These are phyloP conservation scores for Cheilosia soror DNA, from an alignment of 2,888 invertebrate species.

Conservation along the genomic window DNA sequence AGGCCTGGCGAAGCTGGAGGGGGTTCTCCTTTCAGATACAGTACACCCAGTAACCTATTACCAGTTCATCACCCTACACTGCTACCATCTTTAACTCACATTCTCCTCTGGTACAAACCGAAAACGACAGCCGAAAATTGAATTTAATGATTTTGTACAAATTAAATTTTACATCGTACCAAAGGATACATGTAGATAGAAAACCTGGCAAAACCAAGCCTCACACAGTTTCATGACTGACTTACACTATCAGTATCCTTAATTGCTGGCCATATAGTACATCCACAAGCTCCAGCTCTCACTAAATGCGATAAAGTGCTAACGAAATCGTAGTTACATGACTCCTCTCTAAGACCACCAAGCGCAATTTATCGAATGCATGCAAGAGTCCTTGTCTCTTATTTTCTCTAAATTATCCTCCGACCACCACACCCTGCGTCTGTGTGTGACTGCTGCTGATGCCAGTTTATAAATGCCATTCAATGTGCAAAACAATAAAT, in stretches of 20 bases:
- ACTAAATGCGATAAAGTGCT: slow-evolving; percentile 64
- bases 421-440: background rate
- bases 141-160: slow-evolving; percentile 48
- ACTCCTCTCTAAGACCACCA: slow-evolving; percentile 8
- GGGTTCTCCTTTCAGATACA: too few species aligned
- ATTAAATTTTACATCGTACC: slow-evolving; percentile 46
- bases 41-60: too few species aligned
- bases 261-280: slow-evolving; percentile 64
- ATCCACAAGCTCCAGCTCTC: slow-evolving; percentile 15
- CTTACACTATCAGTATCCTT: slow-evolving; percentile 64
- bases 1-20: too few species aligned
- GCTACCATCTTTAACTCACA: slow-evolving; percentile 22
- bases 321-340: slow-evolving; percentile 65
- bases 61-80: slow-evolving; percentile 1
- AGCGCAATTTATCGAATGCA: slow-evolving; percentile 46
- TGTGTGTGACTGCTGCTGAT: slow-evolving; percentile 25
- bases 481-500: slow-evolving; percentile 76
- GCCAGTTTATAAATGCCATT: slow-evolving; percentile 75
- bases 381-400: slow-evolving; percentile 34
- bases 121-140: slow-evolving; percentile 47
- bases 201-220: background rate
- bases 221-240: slow-evolving; percentile 48
- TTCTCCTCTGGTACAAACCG: background rate
- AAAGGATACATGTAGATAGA: background rate
- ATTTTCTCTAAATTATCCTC: slow-evolving; percentile 34